Percentiles rank a stretch among this genome's conserved stretches.
These are phyloP conservation scores for Fundulus diaphanus DNA, from an alignment of 2,797 vertebrate species.

Conservation along the genomic window DNA sequence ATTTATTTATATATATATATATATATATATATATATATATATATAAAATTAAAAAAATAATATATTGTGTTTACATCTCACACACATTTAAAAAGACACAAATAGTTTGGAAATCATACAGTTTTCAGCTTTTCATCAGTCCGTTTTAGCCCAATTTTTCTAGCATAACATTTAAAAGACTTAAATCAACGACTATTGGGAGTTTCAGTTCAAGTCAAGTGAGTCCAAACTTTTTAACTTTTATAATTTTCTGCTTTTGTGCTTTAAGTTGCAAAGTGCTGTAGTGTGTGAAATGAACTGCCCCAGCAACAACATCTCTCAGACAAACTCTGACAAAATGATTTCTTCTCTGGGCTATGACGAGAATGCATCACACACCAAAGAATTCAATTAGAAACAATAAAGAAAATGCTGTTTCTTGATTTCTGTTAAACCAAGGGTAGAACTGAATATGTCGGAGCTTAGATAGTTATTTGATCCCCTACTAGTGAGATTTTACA, in stretches of 20 bases:
- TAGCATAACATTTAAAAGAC: not conserved
- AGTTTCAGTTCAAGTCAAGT: not conserved
- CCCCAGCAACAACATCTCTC: not conserved
- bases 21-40: no score
- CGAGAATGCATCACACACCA: not conserved
- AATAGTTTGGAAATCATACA: not conserved
- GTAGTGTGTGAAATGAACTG: slow-evolving; percentile 5
- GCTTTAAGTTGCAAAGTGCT: not conserved
- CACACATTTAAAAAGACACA: not conserved
- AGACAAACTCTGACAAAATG: not conserved
- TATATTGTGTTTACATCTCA: no score
- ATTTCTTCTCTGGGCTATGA: not conserved
- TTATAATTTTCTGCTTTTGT: not conserved
- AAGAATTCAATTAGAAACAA: not conserved
- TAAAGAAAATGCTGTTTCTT: not conserved
- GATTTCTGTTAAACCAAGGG: not conserved
- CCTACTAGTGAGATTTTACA: not conserved
- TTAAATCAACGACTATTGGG: not conserved
- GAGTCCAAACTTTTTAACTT: not conserved
- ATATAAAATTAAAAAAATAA: no score
- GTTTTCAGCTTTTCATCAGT: not conserved
- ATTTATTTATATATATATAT: no score
- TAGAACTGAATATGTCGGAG: not conserved
- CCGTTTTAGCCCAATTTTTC: not conserved
- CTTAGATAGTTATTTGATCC: not conserved